Evolutionary conservation across 2,113 vertebrate genomes (phyloP), one percentile per base, ranked within the genome.

Genomic region (Illadopsis cleaveri): DNA sequence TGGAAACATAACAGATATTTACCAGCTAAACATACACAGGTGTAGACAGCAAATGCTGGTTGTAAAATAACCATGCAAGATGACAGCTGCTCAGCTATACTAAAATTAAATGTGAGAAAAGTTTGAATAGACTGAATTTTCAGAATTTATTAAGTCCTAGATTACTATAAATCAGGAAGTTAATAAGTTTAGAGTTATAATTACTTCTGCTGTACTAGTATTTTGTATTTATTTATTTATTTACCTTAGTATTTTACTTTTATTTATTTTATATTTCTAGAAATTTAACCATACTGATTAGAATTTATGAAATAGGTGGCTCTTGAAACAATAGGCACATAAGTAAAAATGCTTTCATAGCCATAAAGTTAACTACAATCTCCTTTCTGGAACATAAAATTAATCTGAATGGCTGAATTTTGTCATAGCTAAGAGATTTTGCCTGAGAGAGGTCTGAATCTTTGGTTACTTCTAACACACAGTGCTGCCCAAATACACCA

Each of bases 1-100:
- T 61, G 82, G 94, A 95, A 96, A 95, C 75, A 90, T 92, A 97
- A 88, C 95, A 90, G 92, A 70, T 91, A 95, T 95, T 95, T 96
- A 96, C 68, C 62, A 96, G 79, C 91, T 93, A 80, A 85, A 79
- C 65, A 82, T 53, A 70, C 75, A 72, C 72, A 91, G 50, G 44
- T 88, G 30, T 80, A 96, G 84, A 88, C 77, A 94, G 83, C 33
- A 93, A 93, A 87, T 90, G 24, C 24, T 88, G 82, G 70, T 70
- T 94, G 80, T 93, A 91, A 96, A 96, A 95, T 94, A 88, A 77
- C 82, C 24, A 40, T 50, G 37, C 47, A 88, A 35, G 44, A 64
- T 93, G 91, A 95, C 91, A 96, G 90, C 71, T 91, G 82, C 44
- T 88, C 68, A 87, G 50, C 54, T 94, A 85, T 51, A 87, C 87